Evolutionary conservation across 2,797 vertebrate species (phyloP).

Genomic region (Garrulus glandarius): DNA sequence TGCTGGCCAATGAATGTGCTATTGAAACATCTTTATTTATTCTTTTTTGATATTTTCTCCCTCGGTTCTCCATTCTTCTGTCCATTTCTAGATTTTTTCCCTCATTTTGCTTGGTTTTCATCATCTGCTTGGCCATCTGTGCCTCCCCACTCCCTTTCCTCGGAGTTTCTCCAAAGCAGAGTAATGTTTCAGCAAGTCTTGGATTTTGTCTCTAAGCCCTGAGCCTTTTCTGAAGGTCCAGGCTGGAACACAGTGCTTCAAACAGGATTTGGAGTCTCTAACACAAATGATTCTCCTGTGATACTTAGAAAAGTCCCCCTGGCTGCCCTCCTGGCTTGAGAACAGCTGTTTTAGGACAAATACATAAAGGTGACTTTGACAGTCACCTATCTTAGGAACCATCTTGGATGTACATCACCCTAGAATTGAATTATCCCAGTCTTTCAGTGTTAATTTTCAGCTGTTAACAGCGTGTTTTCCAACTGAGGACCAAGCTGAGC

Average conservation of each 20-base stretch:
- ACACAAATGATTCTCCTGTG: background rate
- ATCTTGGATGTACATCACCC: background rate
- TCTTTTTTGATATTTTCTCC: background rate
- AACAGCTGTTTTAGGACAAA: background rate
- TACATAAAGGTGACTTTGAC: background rate
- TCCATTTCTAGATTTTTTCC: background rate
- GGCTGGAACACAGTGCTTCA: background rate
- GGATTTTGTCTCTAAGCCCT: background rate
- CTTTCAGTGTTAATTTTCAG: background rate
- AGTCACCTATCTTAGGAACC: background rate
- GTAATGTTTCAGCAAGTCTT: background rate
- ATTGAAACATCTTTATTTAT: background rate
- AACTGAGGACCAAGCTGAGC: background rate
- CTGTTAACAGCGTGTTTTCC: background rate
- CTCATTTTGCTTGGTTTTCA: background rate
- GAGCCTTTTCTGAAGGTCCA: background rate
- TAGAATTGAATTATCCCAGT: background rate
- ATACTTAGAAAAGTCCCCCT: background rate
- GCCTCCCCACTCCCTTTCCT: background rate
- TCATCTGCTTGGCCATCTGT: slow-evolving; percentile 35
- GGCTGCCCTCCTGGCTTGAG: background rate
- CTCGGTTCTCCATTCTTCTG: background rate
- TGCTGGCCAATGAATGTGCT: background rate
- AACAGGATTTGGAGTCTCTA: background rate
- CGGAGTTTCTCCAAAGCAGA: background rate